Evolutionary conservation across 2,797 vertebrate species (phyloP).

Genomic region (Syngnathus rostellatus): DNA sequence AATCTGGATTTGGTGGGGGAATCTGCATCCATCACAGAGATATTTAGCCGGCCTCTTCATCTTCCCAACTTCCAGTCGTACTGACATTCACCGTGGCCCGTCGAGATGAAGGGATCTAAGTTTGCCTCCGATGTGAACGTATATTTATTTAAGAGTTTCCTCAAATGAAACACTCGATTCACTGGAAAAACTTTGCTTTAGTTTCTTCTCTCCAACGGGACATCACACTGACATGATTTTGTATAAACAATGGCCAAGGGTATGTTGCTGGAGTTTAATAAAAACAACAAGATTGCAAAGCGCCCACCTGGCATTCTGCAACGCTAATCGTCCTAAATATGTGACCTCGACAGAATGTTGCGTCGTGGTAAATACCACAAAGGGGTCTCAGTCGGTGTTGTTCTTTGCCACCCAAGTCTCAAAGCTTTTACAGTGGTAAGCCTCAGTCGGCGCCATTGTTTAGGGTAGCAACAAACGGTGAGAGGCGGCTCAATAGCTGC

Average conservation of each 20-base stretch:
- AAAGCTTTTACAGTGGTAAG: too few species aligned
- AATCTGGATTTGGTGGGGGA: constrained; percentile 65
- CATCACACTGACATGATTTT: not conserved
- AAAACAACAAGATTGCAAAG: not conserved
- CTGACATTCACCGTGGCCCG: constrained; percentile 12
- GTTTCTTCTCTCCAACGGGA: not conserved
- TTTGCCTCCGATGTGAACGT: not conserved
- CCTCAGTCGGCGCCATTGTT: not conserved
- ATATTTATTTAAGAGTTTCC: not conserved
- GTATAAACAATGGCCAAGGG: not conserved
- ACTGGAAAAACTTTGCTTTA: not conserved
- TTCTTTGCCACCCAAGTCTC: too few species aligned
- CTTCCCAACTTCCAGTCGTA: constrained; percentile 28
- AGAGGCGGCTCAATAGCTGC: too few species aligned
- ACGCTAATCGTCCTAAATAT: not conserved
- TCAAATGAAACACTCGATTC: not conserved
- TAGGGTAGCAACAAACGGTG: not conserved
- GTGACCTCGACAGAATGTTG: not conserved
- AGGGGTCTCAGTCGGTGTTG: not conserved
- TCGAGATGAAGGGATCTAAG: constrained; percentile 8
- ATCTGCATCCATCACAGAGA: constrained; percentile 60
- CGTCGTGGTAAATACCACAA: not conserved
- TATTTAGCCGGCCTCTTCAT: constrained; percentile 45
- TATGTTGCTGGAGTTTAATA: not conserved
- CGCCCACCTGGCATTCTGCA: not conserved